Base-by-base conservation (phyloP, 1,140 invertebrate species). In the Papilio helenus region DNA sequence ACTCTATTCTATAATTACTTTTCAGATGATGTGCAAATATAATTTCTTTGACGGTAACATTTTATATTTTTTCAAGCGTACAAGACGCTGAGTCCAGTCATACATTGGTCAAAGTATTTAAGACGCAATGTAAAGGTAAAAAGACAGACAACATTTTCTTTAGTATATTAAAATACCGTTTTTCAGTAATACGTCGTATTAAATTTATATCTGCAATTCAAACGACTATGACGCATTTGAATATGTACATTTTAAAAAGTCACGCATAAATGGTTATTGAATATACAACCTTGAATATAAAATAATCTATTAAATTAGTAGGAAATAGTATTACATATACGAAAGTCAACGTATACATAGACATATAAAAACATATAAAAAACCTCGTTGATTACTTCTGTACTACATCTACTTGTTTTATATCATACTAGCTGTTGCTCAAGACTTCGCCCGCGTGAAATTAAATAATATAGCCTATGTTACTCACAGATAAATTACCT, bases 1-100 rank as follows among this genome's bases (percentile, higher is more conserved):
- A 26, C 61, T 68, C 61, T 34, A 29, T 68, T 61, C 26, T 34
- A 68, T 68, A 68, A 68, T 68, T 68, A 68, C 61, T 68, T 68
- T 68, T 68, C 26, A 68, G 16, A 68, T 68, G 61, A 68, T 34
- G 61, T 68, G 61, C 23, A 68, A 68, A 68, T 68, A 68, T 34
- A 12, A 68, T 68, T 68, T 68, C 61, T 68, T 68, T 14, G 61
- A 26, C 26, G 26, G 61, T 68, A 3, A 20, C 3, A 18, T 61
- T 58, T 61, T 26, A 61, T 61, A 61, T 61, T 68, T 68, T 34
- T 68, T 68, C 10, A 14, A 5, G 61, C 23, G 58, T 9, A 61
- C 61, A 68, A 29, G 14, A 9, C 16, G 61, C 26, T 29, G 26
- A 65, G 61, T 68, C 26, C 2, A 16, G 26, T 16, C 12, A 34